These are phyloP conservation scores for Serinus canaria DNA, from an alignment of 2,113 vertebrate genomes.

Conservation along the genomic window DNA sequence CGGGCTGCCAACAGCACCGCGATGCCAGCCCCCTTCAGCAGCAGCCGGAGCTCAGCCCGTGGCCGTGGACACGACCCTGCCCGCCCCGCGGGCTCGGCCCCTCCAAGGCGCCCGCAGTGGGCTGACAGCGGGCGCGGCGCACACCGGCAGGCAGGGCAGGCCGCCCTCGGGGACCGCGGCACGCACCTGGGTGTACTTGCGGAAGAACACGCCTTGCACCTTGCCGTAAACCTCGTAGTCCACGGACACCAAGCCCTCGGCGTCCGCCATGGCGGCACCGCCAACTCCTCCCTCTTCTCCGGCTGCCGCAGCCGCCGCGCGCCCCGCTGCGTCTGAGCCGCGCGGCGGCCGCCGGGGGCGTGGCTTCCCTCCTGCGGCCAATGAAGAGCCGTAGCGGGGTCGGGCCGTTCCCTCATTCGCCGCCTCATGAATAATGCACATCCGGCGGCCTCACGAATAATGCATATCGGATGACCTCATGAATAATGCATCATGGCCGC, in stretches of 20 bases:
- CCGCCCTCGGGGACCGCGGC: not conserved
- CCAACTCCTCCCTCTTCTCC: rapidly evolving
- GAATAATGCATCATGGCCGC: not conserved
- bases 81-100: not conserved
- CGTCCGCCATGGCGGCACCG: conserved; percentile 77
- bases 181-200: conserved; percentile 91
- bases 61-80: no score
- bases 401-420: not conserved
- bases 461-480: rapidly evolving
- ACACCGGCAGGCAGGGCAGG: not conserved
- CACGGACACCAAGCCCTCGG: conserved; percentile 81
- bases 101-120: rapidly evolving
- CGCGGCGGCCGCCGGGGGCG: rapidly evolving
- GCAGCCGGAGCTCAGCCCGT: not conserved
- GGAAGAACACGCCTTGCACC: conserved; percentile 95
- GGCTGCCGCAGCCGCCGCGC: rapidly evolving
- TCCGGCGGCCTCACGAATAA: no score
- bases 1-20: not conserved
- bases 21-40: not conserved
- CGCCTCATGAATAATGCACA: not conserved
- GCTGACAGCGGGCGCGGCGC: not conserved
- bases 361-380: not conserved
- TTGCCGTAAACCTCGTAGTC: conserved; percentile 90
- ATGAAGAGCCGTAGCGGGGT: not conserved
- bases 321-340: not conserved